phyloP scores from a whole-genome alignment of 2,113 vertebrate genomes.

The Pelvicachromis taeniatus region DNA sequence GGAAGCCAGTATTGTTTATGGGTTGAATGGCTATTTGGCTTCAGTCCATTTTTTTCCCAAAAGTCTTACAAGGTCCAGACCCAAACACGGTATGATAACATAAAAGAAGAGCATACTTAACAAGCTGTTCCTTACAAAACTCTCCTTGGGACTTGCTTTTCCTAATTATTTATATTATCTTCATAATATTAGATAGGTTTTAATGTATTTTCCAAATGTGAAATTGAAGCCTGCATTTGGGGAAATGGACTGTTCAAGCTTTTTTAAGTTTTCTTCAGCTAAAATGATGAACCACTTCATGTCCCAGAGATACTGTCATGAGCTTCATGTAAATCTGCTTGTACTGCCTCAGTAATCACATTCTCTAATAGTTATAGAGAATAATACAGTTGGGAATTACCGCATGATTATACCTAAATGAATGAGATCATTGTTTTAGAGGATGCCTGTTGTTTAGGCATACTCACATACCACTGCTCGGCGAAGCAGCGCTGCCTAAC shows the following conservation, averaged over 20 bases:
- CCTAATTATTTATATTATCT: neutral
- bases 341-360: neutral
- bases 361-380: neutral
- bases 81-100: neutral
- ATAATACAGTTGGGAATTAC: neutral
- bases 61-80: neutral
- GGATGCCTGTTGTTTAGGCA: constrained; percentile 23
- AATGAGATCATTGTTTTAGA: constrained; percentile 26
- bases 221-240: neutral
- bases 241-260: neutral
- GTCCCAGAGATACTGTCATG: neutral
- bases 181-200: neutral
- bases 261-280: neutral
- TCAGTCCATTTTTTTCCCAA: constrained; percentile 2
- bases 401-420: neutral
- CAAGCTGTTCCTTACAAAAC: neutral
- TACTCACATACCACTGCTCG: constrained; percentile 19
- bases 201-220: neutral
- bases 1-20: constrained; percentile 10
- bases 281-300: neutral
- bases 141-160: neutral
- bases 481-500: constrained; percentile 30
- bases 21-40: constrained; percentile 16
- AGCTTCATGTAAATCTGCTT: neutral
- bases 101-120: neutral